Conservation (phyloP, 2,113 vertebrate species). For the Heterocephalus glaber region DNA sequence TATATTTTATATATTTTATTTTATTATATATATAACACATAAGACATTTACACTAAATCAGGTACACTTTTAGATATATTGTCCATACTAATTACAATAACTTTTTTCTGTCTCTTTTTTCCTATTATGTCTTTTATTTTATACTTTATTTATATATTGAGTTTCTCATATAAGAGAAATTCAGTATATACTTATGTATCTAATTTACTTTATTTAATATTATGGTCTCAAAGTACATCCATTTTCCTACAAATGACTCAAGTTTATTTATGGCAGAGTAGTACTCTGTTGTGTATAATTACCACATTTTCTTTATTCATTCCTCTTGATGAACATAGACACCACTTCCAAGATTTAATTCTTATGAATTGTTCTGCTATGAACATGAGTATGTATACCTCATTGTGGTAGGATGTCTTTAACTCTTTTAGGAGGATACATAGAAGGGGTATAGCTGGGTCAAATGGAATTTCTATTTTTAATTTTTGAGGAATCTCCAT, state of each 20-base stretch:
- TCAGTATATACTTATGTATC: not conserved
- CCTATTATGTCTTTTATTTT: too few species aligned
- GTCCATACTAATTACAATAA: not conserved
- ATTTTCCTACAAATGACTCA: not conserved
- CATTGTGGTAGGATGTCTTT: not conserved
- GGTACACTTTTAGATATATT: not conserved
- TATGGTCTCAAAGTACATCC: not conserved
- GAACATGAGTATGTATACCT: not conserved
- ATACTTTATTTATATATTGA: too few species aligned
- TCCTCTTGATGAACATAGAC: not conserved
- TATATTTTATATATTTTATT: too few species aligned
- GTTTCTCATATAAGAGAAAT: too few species aligned
- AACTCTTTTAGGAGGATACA: not conserved
- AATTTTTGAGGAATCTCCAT: not conserved
- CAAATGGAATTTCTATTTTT: not conserved
- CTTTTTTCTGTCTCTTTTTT: too few species aligned
- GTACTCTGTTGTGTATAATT: not conserved
- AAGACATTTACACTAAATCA: not conserved
- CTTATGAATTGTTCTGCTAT: not conserved
- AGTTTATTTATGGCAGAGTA: not conserved
- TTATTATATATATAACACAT: not conserved
- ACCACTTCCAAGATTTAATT: not conserved
- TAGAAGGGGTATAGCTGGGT: not conserved
- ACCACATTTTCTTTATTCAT: not conserved
- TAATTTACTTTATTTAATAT: not conserved